A percentile compares a stretch with the other conserved stretches of the same genome.
These are phyloP conservation scores for Tapera naevia DNA, from an alignment of 2,797 vertebrate species.

Conservation along the genomic window DNA sequence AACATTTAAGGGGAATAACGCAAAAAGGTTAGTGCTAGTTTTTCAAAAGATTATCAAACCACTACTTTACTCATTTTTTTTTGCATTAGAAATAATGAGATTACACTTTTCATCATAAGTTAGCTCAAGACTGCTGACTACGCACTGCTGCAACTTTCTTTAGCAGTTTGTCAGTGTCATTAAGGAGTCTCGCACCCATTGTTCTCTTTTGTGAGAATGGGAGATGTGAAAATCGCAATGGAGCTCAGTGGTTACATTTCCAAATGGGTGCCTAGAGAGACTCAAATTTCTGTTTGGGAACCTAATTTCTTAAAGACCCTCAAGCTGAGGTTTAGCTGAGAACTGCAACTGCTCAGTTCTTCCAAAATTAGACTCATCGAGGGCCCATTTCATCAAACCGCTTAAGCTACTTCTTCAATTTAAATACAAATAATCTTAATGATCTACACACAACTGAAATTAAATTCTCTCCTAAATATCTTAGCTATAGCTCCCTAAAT, in stretches of 20 bases:
- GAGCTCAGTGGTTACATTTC: background rate
- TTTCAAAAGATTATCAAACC: background rate
- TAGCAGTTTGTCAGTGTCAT: background rate
- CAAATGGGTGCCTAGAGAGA: background rate
- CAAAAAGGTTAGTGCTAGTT: background rate
- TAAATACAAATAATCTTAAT: background rate
- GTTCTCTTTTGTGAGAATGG: background rate
- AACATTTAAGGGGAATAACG: background rate
- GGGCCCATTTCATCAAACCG: background rate
- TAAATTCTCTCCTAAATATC: background rate
- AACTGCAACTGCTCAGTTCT: background rate
- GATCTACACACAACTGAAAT: background rate
- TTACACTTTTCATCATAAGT: background rate
- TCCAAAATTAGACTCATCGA: background rate
- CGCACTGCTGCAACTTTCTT: background rate
- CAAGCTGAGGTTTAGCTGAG: background rate
- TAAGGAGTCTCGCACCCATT: background rate
- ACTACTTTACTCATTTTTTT: background rate
- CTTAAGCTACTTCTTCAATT: background rate
- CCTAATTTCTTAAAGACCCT: background rate
- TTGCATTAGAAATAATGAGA: background rate
- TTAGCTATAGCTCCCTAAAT: background rate
- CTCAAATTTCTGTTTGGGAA: background rate
- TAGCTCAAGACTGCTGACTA: background rate
- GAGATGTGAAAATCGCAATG: background rate